These are phyloP conservation scores for Aphodius granarius DNA, from an alignment of 2,888 invertebrate genomes.

Conservation along the genomic window DNA sequence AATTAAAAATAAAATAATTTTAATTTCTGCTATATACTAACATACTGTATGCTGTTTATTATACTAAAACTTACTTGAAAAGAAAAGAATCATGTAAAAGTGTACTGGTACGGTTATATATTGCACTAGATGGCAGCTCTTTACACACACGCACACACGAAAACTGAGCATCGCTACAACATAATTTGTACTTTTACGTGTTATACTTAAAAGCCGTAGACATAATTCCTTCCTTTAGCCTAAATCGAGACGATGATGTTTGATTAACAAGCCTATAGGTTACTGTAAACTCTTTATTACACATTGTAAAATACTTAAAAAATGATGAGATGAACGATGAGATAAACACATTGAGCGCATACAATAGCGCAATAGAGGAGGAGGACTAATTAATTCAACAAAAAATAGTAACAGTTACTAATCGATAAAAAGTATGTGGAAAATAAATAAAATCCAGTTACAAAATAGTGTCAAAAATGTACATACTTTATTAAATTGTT, in stretches of 20 bases:
- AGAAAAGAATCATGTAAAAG: background rate
- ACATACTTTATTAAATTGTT: conserved; percentile 30
- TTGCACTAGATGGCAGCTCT: conserved; percentile 7
- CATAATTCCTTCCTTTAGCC: background rate
- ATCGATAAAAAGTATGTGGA: conserved; percentile 14
- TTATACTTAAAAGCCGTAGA: background rate
- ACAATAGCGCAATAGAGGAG: background rate
- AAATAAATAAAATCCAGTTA: conserved; percentile 33
- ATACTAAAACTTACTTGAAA: conserved; percentile 3
- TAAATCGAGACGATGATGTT: background rate
- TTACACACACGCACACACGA: background rate
- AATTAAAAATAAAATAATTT: conserved; percentile 10
- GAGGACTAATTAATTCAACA: conserved; percentile 6
- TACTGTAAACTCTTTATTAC: conserved; percentile 27
- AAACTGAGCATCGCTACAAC: background rate
- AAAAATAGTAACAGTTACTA: background rate
- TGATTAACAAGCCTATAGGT: conserved; percentile 16
- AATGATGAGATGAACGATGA: conserved; percentile 16
- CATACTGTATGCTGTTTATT: background rate
- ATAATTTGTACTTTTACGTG: conserved; percentile 9
- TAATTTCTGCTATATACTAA: conserved; percentile 8
- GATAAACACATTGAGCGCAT: conserved; percentile 12
- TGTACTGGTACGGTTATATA: background rate
- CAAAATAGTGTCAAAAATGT: conserved; percentile 35
- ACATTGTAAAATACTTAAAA: conserved; percentile 26